phyloP scores from a whole-genome alignment of 2,888 invertebrate genomes.

The Rhamphomyia laevipes region DNA sequence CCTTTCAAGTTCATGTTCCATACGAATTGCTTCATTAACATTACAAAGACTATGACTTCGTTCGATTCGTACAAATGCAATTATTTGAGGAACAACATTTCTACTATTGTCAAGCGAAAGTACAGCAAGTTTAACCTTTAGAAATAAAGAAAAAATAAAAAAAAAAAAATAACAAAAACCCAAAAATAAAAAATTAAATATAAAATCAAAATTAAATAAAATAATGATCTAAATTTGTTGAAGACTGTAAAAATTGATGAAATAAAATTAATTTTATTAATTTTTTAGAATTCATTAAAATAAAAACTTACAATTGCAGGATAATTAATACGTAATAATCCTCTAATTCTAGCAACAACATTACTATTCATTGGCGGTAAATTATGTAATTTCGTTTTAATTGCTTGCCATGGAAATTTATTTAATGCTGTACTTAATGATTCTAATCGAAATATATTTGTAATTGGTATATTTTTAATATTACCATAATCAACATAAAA shows the following conservation, averaged over 20 bases:
- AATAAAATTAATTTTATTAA: too few species aligned
- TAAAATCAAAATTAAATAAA: not conserved
- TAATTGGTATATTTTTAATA: slow-evolving; percentile 35
- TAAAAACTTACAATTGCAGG: slow-evolving; percentile 32
- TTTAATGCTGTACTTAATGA: slow-evolving; percentile 43
- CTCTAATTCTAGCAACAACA: slow-evolving; percentile 46
- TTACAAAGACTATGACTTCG: slow-evolving; percentile 52
- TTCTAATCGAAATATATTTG: slow-evolving; percentile 40
- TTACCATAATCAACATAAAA: slow-evolving; percentile 46
- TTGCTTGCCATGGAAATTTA: slow-evolving; percentile 46
- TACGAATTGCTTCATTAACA: slow-evolving; percentile 55
- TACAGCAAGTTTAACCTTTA: slow-evolving; percentile 35
- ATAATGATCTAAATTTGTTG: not conserved
- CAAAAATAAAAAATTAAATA: not conserved
- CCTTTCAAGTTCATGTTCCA: slow-evolving; percentile 47
- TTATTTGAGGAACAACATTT: slow-evolving; percentile 40
- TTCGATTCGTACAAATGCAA: slow-evolving; percentile 56
- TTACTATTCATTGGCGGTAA: slow-evolving; percentile 42
- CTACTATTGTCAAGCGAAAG: slow-evolving; percentile 21
- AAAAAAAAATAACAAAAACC: not conserved
- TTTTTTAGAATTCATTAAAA: not conserved
- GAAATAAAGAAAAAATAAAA: not conserved
- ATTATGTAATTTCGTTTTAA: slow-evolving; percentile 45
- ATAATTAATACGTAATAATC: slow-evolving; percentile 42
- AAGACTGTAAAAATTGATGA: too few species aligned